Evolutionary conservation across 2,888 invertebrate species (phyloP).

Genomic region (Melipona beecheii): DNA sequence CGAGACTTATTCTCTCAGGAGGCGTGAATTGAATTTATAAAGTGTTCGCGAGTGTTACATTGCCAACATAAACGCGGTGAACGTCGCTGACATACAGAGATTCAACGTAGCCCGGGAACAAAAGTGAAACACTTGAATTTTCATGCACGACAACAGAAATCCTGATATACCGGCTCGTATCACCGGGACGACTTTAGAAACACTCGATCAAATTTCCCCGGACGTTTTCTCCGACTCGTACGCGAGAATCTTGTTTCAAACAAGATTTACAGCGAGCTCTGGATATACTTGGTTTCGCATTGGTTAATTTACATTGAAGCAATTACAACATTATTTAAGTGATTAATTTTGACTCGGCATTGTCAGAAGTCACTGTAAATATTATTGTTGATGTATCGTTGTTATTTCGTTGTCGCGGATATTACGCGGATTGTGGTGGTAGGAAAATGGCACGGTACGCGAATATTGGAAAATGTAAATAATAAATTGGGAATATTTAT

Average conservation of each 20-base stretch:
- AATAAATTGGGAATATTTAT: background rate
- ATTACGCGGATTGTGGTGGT: too few relatives aligned
- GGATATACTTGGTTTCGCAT: background rate
- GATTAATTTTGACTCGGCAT: background rate
- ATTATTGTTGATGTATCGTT: background rate
- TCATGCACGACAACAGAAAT: slow-evolving; percentile 42
- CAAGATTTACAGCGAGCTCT: background rate
- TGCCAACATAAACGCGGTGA: slow-evolving; percentile 39
- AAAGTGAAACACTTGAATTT: slow-evolving; percentile 52
- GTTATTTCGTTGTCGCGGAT: background rate
- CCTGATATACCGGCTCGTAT: slow-evolving; percentile 24
- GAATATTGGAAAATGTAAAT: background rate
- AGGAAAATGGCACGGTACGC: background rate
- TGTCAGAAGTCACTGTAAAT: background rate
- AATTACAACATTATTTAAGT: background rate
- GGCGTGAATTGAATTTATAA: slow-evolving; percentile 56
- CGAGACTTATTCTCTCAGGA: too few relatives aligned
- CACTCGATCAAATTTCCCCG: slow-evolving; percentile 23
- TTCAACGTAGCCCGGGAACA: slow-evolving; percentile 9
- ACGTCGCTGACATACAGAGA: slow-evolving; percentile 37
- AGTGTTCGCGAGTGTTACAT: slow-evolving; percentile 30
- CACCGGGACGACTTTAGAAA: slow-evolving; percentile 10
- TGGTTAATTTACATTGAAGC: too few relatives aligned
- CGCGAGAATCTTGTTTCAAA: background rate
- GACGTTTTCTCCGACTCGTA: background rate